These are phyloP conservation scores for Leucophenga varia DNA, from an alignment of 1,140 invertebrate genomes.

Conservation along the genomic window DNA sequence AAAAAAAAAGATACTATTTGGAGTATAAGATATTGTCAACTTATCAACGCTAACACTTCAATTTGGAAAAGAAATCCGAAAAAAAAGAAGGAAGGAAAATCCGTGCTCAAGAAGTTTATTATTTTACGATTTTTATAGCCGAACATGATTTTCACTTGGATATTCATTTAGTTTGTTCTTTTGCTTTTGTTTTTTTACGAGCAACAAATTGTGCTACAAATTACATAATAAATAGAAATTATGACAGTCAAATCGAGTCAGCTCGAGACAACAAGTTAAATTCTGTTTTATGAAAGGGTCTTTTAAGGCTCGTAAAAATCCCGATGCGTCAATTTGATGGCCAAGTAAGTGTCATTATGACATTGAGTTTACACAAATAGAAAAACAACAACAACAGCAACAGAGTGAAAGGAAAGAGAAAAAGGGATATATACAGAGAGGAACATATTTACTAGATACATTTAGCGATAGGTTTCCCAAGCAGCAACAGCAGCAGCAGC, in stretches of 20 bases:
- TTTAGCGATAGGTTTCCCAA: no score
- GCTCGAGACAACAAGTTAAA: conserved; percentile 1
- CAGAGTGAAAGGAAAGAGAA: background rate
- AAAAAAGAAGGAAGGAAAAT: no score
- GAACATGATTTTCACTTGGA: conserved; percentile 32
- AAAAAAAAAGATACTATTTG: no score
- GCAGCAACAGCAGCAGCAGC: background rate
- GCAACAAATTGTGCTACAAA: conserved; percentile 51
- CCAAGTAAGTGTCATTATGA: conserved; percentile 39
- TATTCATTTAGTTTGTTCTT: conserved; percentile 10
- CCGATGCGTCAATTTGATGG: conserved; percentile 31
- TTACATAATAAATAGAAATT: conserved; percentile 51
- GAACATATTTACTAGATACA: no score
- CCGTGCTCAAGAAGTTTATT: no score
- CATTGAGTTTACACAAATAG: conserved; percentile 9
- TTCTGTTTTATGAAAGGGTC: background rate
- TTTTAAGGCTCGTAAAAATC: conserved; percentile 38
- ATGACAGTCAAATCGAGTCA: conserved; percentile 32
- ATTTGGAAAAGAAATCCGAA: no score
- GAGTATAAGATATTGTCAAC: no score
- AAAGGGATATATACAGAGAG: background rate
- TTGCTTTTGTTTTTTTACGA: conserved; percentile 24
- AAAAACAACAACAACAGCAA: background rate
- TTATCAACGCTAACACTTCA: no score
- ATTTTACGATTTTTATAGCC: no score